These are phyloP conservation scores for Momotus momota DNA, from an alignment of 2,797 vertebrate genomes.

Conservation along the genomic window DNA sequence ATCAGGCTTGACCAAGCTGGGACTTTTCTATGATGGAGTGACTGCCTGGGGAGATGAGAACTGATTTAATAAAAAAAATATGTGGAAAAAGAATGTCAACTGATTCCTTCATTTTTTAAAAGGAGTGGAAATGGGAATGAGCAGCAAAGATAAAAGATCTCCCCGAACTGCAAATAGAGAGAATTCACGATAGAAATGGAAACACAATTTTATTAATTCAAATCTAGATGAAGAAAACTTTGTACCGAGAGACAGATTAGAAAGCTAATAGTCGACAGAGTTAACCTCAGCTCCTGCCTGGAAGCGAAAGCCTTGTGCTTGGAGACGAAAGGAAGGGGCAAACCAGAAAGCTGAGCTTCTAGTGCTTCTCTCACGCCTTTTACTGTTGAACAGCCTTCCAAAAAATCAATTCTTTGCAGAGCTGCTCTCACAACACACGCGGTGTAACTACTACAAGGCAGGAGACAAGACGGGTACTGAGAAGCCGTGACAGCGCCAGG, in stretches of 20 bases:
- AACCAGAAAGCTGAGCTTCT: neutral
- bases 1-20: no score
- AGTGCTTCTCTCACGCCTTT: neutral
- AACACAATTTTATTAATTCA: neutral
- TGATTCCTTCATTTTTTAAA: neutral
- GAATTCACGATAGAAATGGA: neutral
- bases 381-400: neutral
- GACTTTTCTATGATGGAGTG: no score
- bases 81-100: neutral
- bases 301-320: neutral
- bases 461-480: neutral
- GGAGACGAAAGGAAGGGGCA: neutral
- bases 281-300: neutral
- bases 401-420: neutral
- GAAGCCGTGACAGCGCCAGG: neutral
- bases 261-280: neutral
- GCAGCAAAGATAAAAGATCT: neutral
- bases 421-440: neutral
- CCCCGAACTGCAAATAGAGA: neutral
- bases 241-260: neutral
- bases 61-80: no score
- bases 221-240: neutral
- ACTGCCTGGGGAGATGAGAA: neutral
- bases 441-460: neutral
- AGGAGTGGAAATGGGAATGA: neutral